Conservation (phyloP, 2,888 invertebrate genomes). For the Griposia aprilina region DNA sequence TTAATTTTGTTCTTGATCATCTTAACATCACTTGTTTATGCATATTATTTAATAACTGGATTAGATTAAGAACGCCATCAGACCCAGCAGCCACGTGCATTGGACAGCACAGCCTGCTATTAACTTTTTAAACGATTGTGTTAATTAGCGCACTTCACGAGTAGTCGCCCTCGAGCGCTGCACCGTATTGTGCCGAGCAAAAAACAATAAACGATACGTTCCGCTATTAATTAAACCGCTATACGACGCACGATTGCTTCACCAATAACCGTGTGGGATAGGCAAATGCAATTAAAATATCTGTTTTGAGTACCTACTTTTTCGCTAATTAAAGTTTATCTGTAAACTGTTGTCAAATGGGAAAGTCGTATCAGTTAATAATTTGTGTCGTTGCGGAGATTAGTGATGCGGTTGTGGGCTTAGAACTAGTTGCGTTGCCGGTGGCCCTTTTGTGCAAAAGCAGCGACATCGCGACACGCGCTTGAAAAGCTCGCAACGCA, state of each 20-base stretch:
- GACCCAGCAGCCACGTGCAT: conserved; percentile 80
- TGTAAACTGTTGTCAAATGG: conserved; percentile 24
- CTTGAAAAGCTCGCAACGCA: not conserved
- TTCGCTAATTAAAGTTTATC: conserved; percentile 34
- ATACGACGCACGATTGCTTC: conserved; percentile 68
- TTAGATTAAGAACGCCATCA: conserved; percentile 66
- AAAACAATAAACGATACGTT: conserved; percentile 84
- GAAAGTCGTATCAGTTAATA: conserved; percentile 18
- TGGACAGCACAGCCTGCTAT: conserved; percentile 86
- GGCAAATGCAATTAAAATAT: conserved; percentile 61
- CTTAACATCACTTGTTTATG: not conserved
- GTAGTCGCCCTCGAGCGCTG: conserved; percentile 80
- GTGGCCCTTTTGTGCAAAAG: not conserved
- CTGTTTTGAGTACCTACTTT: conserved; percentile 39
- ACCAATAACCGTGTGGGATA: conserved; percentile 51
- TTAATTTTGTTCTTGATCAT: not conserved
- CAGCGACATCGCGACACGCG: not conserved
- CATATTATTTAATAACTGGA: conserved; percentile 25
- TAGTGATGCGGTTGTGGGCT: not conserved
- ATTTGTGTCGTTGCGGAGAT: conserved; percentile 7
- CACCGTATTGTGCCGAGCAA: conserved; percentile 71
- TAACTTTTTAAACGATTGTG: conserved; percentile 89
- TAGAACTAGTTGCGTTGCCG: not conserved
- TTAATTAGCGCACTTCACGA: conserved; percentile 87
- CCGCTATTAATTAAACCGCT: conserved; percentile 82